These are phyloP conservation scores for Montipora capricornis DNA, from an alignment of 64 coral and sea anemone species.

Conservation along the genomic window DNA sequence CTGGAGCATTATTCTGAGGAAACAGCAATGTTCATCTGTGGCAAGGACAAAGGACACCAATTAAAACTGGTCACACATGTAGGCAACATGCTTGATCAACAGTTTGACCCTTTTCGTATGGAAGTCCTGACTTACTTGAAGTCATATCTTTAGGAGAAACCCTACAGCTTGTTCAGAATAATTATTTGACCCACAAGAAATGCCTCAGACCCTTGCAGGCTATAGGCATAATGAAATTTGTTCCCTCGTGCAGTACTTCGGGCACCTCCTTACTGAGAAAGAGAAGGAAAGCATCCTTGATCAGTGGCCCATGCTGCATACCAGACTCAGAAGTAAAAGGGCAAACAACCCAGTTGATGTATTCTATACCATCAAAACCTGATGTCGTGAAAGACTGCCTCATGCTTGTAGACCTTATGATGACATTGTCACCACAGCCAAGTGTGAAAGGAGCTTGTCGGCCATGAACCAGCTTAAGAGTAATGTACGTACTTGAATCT, in stretches of 20 bases:
- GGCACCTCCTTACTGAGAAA: neutral
- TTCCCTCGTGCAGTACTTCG: neutral
- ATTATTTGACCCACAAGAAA: neutral
- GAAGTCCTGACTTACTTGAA: too few relatives aligned
- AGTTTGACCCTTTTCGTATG: too few relatives aligned
- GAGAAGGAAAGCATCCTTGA: too few relatives aligned
- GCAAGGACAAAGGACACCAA: too few relatives aligned
- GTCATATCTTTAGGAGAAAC: neutral
- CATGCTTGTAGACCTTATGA: neutral
- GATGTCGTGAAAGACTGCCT: neutral
- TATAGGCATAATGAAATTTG: neutral
- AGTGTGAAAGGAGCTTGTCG: slow-evolving; percentile 14
- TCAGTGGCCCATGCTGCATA: neutral
- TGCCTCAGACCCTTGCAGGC: neutral
- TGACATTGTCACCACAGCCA: slow-evolving; percentile 22
- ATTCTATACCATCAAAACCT: neutral
- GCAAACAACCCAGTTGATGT: slow-evolving; percentile 25
- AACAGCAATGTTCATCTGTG: too few relatives aligned
- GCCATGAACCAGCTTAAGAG: neutral
- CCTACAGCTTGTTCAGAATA: neutral
- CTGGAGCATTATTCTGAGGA: too few relatives aligned
- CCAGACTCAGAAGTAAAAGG: neutral
- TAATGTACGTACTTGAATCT: neutral
- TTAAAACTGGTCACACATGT: too few relatives aligned
- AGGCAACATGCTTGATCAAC: too few relatives aligned